These are phyloP conservation scores for Tachysurus vachellii DNA, from an alignment of 2,113 vertebrate species.

Conservation along the genomic window DNA sequence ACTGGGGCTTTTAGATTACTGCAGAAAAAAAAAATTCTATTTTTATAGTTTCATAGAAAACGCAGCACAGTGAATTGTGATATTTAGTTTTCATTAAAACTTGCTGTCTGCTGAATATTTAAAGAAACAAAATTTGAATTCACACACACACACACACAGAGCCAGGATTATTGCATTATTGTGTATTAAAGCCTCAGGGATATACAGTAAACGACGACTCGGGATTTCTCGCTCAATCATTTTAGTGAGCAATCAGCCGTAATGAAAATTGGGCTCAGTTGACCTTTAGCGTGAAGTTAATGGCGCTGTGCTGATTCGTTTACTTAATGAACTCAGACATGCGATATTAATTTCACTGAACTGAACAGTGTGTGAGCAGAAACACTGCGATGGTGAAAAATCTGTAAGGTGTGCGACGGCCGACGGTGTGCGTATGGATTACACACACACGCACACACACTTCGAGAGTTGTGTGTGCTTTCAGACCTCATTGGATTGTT, in stretches of 20 bases:
- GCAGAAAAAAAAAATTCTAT: neutral
- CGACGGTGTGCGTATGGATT: neutral
- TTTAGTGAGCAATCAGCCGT: neutral
- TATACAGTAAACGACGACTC: neutral
- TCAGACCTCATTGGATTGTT: too few relatives aligned
- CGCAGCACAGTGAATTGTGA: neutral
- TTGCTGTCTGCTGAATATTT: neutral
- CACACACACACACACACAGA: neutral
- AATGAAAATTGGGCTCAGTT: neutral
- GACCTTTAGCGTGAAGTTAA: slow-evolving; percentile 39
- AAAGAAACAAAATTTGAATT: neutral
- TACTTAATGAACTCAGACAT: slow-evolving; percentile 23
- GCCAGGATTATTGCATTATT: neutral
- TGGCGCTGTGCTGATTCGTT: slow-evolving; percentile 18
- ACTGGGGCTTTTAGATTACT: neutral
- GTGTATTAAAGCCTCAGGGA: slow-evolving; percentile 1
- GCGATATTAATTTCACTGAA: neutral
- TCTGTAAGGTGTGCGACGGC: neutral
- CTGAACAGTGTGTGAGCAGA: neutral
- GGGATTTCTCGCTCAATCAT: neutral
- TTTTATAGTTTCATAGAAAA: neutral
- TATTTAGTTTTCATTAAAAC: neutral
- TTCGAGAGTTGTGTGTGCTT: too few relatives aligned
- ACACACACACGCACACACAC: neutral
- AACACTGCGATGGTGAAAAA: neutral